A percentile compares a stretch with the other conserved stretches of the same genome.
Evolutionary conservation across 2,797 vertebrate genomes (phyloP).

Genomic region (Malacoraja senta): DNA sequence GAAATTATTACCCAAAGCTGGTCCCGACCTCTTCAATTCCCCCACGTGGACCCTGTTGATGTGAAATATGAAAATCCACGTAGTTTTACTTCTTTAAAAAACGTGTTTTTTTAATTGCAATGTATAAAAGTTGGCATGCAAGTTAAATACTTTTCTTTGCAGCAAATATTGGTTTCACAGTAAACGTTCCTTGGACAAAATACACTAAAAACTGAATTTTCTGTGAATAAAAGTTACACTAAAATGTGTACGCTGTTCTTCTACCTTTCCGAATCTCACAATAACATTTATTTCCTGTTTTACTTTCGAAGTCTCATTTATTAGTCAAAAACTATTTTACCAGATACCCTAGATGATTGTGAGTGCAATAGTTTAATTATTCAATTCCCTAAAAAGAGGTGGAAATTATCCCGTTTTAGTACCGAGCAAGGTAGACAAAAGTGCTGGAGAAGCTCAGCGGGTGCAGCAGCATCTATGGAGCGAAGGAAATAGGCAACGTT

Average conservation of each 20-base stretch:
- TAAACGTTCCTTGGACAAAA: neutral
- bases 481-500: no score
- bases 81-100: neutral
- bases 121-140: neutral
- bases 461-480: no score
- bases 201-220: neutral
- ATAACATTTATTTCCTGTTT: neutral
- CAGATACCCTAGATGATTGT: no score
- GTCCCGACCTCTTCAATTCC: neutral
- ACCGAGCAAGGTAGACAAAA: no score
- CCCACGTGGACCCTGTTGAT: neutral
- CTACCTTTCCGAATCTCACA: neutral
- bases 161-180: neutral
- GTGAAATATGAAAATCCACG: neutral
- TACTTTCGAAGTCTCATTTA: neutral
- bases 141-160: neutral
- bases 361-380: neutral
- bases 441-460: no score
- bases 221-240: neutral
- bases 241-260: neutral
- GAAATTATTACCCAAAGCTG: neutral
- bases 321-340: neutral
- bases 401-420: neutral
- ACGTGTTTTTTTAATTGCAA: neutral
- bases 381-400: neutral